phyloP scores from a whole-genome alignment of 2,888 invertebrate genomes.

The Catocala fraxini region DNA sequence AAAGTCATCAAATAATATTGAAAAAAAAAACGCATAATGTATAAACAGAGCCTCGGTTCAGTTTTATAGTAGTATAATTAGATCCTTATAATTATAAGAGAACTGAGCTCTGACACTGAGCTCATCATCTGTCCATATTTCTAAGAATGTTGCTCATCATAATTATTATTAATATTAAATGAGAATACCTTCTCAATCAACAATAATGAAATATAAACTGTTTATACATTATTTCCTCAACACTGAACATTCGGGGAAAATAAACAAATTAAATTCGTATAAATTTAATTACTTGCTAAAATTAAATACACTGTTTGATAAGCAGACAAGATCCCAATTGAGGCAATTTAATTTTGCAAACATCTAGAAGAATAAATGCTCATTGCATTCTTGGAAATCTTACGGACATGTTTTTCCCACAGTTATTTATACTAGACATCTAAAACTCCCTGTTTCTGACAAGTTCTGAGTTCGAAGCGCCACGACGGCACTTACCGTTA shows the following conservation, averaged over 20 bases:
- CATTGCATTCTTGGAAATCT: slow-evolving; percentile 24
- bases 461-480: slow-evolving; percentile 30
- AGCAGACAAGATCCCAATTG: neutral
- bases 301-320: slow-evolving; percentile 21
- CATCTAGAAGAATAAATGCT: slow-evolving; percentile 8
- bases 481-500: slow-evolving; percentile 28
- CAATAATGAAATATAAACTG: neutral
- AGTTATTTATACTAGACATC: slow-evolving; percentile 33
- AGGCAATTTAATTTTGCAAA: slow-evolving; percentile 23
- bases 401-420: slow-evolving; percentile 26
- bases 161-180: neutral
- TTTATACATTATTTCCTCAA: neutral
- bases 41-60: too few species aligned
- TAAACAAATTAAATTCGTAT: slow-evolving; percentile 22
- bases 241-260: too few species aligned
- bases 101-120: too few species aligned
- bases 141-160: too few species aligned
- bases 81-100: too few species aligned
- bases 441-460: slow-evolving; percentile 39
- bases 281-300: slow-evolving; percentile 29
- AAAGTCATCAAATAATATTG: too few species aligned
- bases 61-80: too few species aligned
- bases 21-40: too few species aligned
- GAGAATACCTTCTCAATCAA: neutral
- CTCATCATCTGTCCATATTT: too few species aligned